Base-by-base conservation (phyloP, 2,797 vertebrate genomes). In the Myotis findleyi region DNA sequence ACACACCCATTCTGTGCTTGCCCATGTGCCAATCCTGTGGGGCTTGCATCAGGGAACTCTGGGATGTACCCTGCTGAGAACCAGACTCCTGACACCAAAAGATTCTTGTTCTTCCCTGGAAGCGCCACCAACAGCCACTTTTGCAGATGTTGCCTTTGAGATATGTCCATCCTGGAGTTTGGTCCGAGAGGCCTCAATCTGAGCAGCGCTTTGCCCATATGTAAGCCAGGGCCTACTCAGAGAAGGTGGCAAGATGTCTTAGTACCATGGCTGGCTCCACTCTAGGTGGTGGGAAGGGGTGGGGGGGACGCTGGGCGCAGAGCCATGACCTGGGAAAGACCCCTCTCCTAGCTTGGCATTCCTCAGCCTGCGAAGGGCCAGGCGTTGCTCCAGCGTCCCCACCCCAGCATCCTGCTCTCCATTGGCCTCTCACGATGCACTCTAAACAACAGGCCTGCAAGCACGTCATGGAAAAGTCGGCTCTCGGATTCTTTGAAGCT, bases 401-500 rank as follows among this genome's bases (percentile, higher is more conserved):
- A 18, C 41, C 8, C 71, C 36, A 25, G 25, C 44, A 8, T 69
- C 83, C 79, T 66, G 57, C 84, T 69, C 23, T 23, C 64, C 7
- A 1, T 7, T 20, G 6, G 36, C 51, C 49, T 87, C 87, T 69
- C 51, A 2, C 9, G 79, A 71, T 3, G 12, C 17, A 21, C 6
- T 69, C 16, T 16, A 33, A 94, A 93, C 71, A 84, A 87, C 49
- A 6, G 49, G 41, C 17, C 44, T 44, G 59, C 36, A 23, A 59
- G 64, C 20, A 82, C 3, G 21, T 76, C 27, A 44, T 68, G 72
- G 66, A 80, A 80, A 82, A 83, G 91, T 64, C 18, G 1, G 66
- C 51, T 87, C 88, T 55, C 14, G 5, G 81, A 21, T 53, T 79
- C 49, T 92, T 36, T 33, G 33, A 2, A 76, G 53, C 47, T 1